These are phyloP conservation scores for Aythya fuligula DNA, from an alignment of 2,797 vertebrate genomes.

Conservation along the genomic window DNA sequence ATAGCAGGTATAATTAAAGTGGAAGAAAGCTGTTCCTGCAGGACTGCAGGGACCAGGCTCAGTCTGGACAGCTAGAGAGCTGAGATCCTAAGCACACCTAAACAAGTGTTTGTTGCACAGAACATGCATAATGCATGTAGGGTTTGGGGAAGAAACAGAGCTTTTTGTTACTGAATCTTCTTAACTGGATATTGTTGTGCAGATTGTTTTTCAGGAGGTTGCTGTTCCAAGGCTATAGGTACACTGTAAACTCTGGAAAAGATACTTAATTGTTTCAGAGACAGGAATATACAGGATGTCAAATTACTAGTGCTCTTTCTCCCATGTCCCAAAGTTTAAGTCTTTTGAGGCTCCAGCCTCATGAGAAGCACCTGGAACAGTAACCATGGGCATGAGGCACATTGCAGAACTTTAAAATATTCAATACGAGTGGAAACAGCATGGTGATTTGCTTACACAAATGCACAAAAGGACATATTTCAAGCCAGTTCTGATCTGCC, in stretches of 20 bases:
- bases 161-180: not conserved
- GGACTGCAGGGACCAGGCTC: not conserved
- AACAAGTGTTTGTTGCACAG: not conserved
- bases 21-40: not conserved
- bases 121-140: rapidly evolving
- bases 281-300: not conserved
- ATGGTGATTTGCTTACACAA: not conserved
- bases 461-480: not conserved
- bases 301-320: not conserved
- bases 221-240: not conserved
- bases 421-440: not conserved
- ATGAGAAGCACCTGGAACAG: not conserved
- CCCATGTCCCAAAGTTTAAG: not conserved
- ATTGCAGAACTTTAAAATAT: not conserved
- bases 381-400: not conserved
- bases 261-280: not conserved
- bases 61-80: not conserved
- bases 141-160: not conserved
- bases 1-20: not conserved
- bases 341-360: not conserved
- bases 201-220: not conserved
- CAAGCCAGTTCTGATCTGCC: not conserved
- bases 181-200: not conserved
- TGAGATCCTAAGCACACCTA: not conserved
- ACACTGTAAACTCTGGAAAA: not conserved